These are phyloP conservation scores for Minunthozetes semirufus DNA, from an alignment of 2,888 invertebrate species.

Conservation along the genomic window DNA sequence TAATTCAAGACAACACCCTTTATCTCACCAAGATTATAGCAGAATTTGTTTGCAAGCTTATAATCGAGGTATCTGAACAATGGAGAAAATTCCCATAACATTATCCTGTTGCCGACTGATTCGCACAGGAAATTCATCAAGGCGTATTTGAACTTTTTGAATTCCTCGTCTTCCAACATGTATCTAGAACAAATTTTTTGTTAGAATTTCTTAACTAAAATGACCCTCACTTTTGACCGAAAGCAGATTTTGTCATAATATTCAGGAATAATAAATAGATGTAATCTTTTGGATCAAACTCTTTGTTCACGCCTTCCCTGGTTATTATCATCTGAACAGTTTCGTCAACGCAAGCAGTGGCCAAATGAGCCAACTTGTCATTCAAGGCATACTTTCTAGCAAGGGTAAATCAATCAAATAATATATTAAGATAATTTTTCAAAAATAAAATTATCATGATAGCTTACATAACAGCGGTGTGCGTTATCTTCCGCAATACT, in stretches of 20 bases:
- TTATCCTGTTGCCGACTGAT: too few species aligned
- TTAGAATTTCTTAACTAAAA: background rate
- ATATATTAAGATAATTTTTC: background rate
- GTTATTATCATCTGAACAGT: background rate
- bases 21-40: too few species aligned
- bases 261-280: background rate
- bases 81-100: too few species aligned
- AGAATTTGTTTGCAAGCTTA: background rate
- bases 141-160: background rate
- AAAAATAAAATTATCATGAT: background rate
- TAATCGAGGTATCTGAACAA: too few species aligned
- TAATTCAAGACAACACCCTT: too few species aligned
- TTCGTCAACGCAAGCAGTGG: background rate
- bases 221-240: background rate
- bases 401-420: background rate
- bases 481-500: background rate
- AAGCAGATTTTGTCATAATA: background rate
- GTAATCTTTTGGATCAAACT: background rate
- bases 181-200: background rate
- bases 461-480: slow-evolving; percentile 2
- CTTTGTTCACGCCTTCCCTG: background rate
- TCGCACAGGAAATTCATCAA: too few species aligned
- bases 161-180: background rate
- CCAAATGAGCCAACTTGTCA: background rate
- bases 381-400: background rate